Evolutionary conservation across 2,888 invertebrate species (phyloP).

Genomic region (Caenorhabditis sinica): DNA sequence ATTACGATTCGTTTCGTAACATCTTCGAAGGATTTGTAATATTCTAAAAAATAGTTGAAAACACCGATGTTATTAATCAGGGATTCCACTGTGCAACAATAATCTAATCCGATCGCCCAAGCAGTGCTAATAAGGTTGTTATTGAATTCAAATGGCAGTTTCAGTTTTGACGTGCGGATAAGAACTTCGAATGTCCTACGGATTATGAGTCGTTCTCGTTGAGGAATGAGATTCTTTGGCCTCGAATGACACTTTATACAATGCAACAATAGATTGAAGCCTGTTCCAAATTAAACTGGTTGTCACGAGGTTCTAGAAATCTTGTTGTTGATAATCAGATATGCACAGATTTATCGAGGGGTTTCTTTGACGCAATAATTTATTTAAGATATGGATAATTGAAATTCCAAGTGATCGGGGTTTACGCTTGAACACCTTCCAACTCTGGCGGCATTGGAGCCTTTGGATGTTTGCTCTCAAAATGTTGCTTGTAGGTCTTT

Average conservation of each 20-base stretch:
- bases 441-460: constrained; percentile 90
- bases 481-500: constrained; percentile 99
- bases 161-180: not conserved
- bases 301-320: constrained; percentile 7
- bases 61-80: constrained; percentile 29
- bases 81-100: not conserved
- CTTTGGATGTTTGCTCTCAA: constrained; percentile 99
- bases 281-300: constrained; percentile 30
- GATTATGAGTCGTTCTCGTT: not conserved
- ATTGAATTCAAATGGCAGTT: not conserved
- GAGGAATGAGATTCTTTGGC: not conserved
- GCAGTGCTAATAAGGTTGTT: not conserved
- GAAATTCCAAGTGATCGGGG: not conserved
- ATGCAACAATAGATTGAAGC: constrained; percentile 29
- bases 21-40: constrained; percentile 2
- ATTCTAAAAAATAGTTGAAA: not conserved
- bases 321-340: constrained; percentile 4
- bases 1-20: not conserved
- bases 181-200: not conserved
- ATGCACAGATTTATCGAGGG: constrained; percentile 7
- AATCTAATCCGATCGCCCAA: not conserved
- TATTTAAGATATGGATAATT: not conserved
- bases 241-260: not conserved
- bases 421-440: constrained; percentile 84
- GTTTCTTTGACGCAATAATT: constrained; percentile 16